phyloP scores from a whole-genome alignment of 2,113 vertebrate genomes.

The Tringa solitaria region DNA sequence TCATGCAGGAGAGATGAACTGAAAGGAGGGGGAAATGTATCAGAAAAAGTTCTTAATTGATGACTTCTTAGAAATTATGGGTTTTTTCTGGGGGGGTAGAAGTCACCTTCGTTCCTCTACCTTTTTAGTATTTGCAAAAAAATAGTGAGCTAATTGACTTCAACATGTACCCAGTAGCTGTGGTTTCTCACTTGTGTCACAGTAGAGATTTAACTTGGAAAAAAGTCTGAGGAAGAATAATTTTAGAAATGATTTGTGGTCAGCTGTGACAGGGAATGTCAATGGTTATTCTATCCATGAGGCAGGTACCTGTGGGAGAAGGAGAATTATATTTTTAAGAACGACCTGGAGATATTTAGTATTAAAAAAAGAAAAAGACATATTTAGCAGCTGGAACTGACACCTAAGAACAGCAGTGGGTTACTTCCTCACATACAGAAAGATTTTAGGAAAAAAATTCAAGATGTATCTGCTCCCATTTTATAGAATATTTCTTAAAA shows the following conservation, averaged over 20 bases:
- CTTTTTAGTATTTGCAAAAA: background rate
- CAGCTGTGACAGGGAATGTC: background rate
- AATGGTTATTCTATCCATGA: background rate
- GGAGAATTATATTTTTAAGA: background rate
- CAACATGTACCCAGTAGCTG: background rate
- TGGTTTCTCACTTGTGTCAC: background rate
- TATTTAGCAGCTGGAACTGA: background rate
- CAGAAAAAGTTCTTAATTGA: background rate
- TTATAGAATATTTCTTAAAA: background rate
- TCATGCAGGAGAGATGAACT: background rate
- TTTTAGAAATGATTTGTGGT: constrained; percentile 3
- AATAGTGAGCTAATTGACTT: background rate
- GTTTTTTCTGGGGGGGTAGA: background rate
- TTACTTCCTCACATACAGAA: background rate
- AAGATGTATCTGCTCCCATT: background rate
- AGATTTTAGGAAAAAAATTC: background rate
- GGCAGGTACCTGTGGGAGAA: background rate
- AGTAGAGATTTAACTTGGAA: background rate
- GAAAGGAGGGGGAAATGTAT: background rate
- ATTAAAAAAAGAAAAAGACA: background rate
- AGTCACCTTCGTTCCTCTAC: background rate
- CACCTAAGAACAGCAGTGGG: background rate
- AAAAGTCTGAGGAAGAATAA: background rate
- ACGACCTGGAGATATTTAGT: background rate
- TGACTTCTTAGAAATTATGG: background rate